Base-by-base conservation (phyloP, 2,113 vertebrate genomes). In the Podarcis muralis region DNA sequence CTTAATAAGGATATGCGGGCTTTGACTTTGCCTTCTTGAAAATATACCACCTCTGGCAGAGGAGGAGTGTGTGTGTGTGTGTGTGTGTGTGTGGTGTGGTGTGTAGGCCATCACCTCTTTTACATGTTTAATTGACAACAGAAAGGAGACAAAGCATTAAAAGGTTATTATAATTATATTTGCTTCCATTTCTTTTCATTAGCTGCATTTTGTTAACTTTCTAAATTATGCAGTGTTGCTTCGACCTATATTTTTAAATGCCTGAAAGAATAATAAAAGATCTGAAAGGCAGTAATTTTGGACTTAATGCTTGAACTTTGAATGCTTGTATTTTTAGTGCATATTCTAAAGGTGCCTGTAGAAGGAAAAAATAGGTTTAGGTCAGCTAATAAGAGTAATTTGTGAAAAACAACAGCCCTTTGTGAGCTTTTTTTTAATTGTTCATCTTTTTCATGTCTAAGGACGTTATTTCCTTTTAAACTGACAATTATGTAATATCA, bases 281-380 rank as follows among this genome's bases (percentile, higher is more conserved):
- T 93, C 76, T 95, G 88, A 96, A 97, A 96, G 93, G 93, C 87
- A 94, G 83, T 90, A 95, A 96, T 96, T 96, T 94, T 90, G 87
- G 91, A 94, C 88, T 93, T 96, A 93, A 94, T 95, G 69, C 93
- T 71, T 94, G 87, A 95, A 91, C 66, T 89, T 93, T 90, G 48
- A 93, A 75, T 89, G 35, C 23, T 81, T 92, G 71, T 95, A 94
- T 95, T 96, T 97, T 96, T 94, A 95, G 86, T 88, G 81, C 77
- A 57, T 53, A 93, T 88, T 30, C 53, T 89, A 95, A 94, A 82
- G 37, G 81, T 94, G 74, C 65, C 95, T 87, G 88, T 91, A 89
- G 92, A 90, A 85, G 1, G 15, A 4, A n/a, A 85, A 90, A 27
- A 22, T 78, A 92, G 86, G 89, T 86, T 48, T 90, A 94, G 81